A percentile compares a stretch with the other conserved stretches of the same genome.
Conservation (phyloP, 2,113 vertebrate species). For the Riparia riparia region DNA sequence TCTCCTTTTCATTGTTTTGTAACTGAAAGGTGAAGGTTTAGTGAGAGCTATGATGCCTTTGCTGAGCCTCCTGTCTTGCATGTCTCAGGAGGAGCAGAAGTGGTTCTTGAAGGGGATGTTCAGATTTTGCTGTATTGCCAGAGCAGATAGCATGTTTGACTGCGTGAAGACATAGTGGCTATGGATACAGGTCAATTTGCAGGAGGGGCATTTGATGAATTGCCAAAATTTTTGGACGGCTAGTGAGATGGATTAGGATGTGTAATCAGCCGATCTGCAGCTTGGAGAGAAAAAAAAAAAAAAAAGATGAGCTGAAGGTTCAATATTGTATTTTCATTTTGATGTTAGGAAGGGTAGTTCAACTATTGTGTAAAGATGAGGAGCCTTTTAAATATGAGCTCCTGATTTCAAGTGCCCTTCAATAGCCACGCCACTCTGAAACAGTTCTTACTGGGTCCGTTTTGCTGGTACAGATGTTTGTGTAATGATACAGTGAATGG, state of each 20-base stretch:
- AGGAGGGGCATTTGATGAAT: background rate
- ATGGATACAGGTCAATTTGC: background rate
- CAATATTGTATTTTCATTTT: background rate
- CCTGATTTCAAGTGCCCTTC: conserved; percentile 53
- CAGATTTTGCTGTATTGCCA: background rate
- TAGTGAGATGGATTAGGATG: background rate
- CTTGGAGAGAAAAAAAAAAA: background rate
- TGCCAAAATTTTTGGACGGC: background rate
- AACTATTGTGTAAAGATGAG: background rate
- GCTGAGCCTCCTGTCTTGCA: background rate
- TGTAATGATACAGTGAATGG: background rate
- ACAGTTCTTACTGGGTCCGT: conserved; percentile 14
- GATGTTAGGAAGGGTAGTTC: background rate
- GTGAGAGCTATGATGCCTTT: background rate
- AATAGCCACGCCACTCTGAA: background rate
- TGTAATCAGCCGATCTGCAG: background rate
- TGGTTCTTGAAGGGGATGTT: background rate
- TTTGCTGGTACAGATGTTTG: conserved; percentile 33
- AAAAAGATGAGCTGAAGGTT: background rate
- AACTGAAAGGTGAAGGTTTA: background rate
- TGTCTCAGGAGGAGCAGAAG: background rate
- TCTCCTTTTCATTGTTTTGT: background rate
- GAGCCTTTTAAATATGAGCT: conserved; percentile 33
- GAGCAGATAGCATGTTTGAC: background rate
- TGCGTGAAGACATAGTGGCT: background rate